Evolutionary conservation across 2,888 invertebrate genomes (phyloP).

Genomic region (Athetis lepigone): DNA sequence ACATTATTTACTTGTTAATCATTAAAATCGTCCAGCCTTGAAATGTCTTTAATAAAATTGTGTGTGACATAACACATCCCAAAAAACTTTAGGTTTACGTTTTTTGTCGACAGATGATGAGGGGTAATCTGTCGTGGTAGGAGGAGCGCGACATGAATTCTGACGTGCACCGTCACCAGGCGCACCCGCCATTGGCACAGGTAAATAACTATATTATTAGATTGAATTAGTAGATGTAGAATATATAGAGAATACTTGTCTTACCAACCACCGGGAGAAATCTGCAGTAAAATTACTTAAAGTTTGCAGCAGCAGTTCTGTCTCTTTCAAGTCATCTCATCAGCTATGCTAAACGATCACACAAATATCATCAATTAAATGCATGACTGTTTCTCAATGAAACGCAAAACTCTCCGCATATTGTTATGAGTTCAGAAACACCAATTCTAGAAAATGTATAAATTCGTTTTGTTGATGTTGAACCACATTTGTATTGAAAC

Average conservation of each 20-base stretch:
- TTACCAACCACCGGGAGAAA: conserved; percentile 18
- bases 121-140: conserved; percentile 81
- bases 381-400: too few relatives aligned
- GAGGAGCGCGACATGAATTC: conserved; percentile 87
- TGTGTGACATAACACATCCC: not conserved
- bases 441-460: not conserved
- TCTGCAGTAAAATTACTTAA: conserved; percentile 24
- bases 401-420: not conserved
- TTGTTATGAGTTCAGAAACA: not conserved
- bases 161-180: conserved; percentile 89
- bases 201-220: conserved; percentile 65
- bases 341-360: not conserved
- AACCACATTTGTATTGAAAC: conserved; percentile 11
- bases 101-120: conserved; percentile 85
- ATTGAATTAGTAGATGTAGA: not conserved
- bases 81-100: not conserved
- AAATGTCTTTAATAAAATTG: too few relatives aligned
- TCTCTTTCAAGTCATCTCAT: not conserved
- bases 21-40: not conserved
- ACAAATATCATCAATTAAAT: not conserved
- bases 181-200: conserved; percentile 89
- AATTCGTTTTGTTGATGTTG: conserved; percentile 17
- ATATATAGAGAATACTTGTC: conserved; percentile 4
- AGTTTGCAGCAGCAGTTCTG: conserved; percentile 11
- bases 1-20: not conserved